phyloP scores from a whole-genome alignment of 1,140 invertebrate species.

The Bombus affinis region DNA sequence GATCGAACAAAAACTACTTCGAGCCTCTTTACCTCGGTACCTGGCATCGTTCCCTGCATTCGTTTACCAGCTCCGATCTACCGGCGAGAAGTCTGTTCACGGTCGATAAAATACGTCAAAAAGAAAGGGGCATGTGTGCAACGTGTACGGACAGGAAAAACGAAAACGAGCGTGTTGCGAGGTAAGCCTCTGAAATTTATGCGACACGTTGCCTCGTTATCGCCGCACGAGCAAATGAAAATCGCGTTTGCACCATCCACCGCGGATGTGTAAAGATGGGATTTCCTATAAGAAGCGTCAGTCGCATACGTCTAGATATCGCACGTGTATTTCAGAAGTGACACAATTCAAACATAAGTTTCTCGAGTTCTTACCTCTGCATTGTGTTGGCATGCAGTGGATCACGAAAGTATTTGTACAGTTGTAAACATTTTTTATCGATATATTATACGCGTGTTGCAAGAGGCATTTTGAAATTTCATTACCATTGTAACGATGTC shows the following conservation, averaged over 20 bases:
- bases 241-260: conserved; percentile 6
- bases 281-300: background rate
- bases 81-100: background rate
- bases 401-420: too few species aligned
- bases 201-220: conserved; percentile 38
- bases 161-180: conserved; percentile 31
- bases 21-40: too few species aligned
- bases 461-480: too few species aligned
- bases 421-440: too few species aligned
- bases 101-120: conserved; percentile 1
- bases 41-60: background rate
- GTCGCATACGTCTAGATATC: too few species aligned
- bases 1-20: too few species aligned
- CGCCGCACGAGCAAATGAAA: conserved; percentile 39
- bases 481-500: too few species aligned
- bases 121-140: background rate
- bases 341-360: too few species aligned
- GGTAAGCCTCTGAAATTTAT: conserved; percentile 29
- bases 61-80: conserved; percentile 1
- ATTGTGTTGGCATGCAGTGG: too few species aligned
- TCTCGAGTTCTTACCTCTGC: too few species aligned
- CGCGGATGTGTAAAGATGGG: background rate
- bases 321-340: too few species aligned
- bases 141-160: conserved; percentile 12
- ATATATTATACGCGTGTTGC: too few species aligned